Evolutionary conservation across 1,140 invertebrate species (phyloP).

Genomic region (Scaptodrosophila lebanonensis): DNA sequence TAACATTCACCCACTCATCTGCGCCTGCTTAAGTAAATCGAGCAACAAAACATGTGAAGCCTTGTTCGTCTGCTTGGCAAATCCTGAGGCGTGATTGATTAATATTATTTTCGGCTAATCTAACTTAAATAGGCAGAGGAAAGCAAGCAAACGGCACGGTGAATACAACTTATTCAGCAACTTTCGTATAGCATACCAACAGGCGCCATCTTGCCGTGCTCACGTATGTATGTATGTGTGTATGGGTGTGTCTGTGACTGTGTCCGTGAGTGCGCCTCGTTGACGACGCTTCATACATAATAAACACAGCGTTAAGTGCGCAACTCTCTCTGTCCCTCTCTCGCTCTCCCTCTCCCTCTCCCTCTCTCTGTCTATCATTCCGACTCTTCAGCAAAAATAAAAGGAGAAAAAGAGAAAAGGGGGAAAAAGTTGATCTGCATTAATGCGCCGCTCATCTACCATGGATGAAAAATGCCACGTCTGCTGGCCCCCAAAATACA

Average conservation of each 20-base stretch:
- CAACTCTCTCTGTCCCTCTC: too few relatives aligned
- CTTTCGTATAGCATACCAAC: slow-evolving; percentile 23
- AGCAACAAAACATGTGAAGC: slow-evolving; percentile 63
- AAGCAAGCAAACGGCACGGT: slow-evolving; percentile 31
- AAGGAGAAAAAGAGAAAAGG: slow-evolving; percentile 11
- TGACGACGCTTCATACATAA: slow-evolving; percentile 73
- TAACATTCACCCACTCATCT: too few relatives aligned
- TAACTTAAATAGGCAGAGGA: slow-evolving; percentile 67
- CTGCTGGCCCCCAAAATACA: not conserved
- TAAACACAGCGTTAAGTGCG: slow-evolving; percentile 67
- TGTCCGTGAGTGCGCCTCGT: slow-evolving; percentile 62
- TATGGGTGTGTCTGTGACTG: slow-evolving; percentile 15
- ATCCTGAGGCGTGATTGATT: slow-evolving; percentile 74
- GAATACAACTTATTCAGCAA: slow-evolving; percentile 70
- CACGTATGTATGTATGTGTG: not conserved
- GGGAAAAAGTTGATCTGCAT: slow-evolving; percentile 31
- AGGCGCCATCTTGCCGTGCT: not conserved
- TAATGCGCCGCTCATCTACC: slow-evolving; percentile 1
- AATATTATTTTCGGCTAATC: slow-evolving; percentile 76
- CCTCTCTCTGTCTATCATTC: too few relatives aligned
- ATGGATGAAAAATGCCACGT: too few relatives aligned
- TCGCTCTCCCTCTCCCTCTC: too few relatives aligned
- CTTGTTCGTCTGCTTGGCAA: slow-evolving; percentile 30
- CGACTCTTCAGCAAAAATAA: slow-evolving; percentile 23
- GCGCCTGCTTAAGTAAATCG: slow-evolving; percentile 60